Conservation (phyloP, 2,888 invertebrate species). For the Panorpa germanica region DNA sequence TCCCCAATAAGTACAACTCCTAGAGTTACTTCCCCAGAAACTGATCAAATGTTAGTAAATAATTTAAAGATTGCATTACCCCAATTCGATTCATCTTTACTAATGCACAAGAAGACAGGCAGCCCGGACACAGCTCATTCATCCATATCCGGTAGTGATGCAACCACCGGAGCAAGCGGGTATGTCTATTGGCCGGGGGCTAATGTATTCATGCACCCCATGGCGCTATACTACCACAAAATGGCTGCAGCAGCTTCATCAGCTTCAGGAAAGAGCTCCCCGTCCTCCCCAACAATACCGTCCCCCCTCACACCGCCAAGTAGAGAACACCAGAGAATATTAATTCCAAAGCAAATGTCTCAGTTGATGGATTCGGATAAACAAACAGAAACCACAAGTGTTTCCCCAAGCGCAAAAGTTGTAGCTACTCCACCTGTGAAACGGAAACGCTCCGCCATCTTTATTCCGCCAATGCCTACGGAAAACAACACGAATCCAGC, state of each 20-base stretch:
- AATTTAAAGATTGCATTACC: conserved; percentile 27
- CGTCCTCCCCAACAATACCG: conserved; percentile 21
- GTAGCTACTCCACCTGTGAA: conserved; percentile 32
- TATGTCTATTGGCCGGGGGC: conserved; percentile 53
- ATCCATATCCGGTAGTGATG: conserved; percentile 23
- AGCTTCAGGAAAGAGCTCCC: conserved; percentile 7
- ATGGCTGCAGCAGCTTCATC: conserved; percentile 26
- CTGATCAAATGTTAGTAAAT: conserved; percentile 16
- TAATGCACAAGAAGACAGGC: conserved; percentile 23
- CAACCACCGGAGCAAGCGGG: too few relatives aligned
- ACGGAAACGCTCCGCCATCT: conserved; percentile 63
- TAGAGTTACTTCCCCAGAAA: conserved; percentile 15
- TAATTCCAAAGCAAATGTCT: conserved; percentile 29
- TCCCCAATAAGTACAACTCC: conserved; percentile 17
- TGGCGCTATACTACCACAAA: conserved; percentile 60
- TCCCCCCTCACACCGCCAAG: conserved; percentile 21
- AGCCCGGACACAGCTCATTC: conserved; percentile 26
- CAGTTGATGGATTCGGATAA: conserved; percentile 28
- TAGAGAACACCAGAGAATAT: conserved; percentile 25
- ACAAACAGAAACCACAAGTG: too few relatives aligned
- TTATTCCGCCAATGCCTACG: conserved; percentile 63
- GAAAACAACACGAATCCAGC: conserved; percentile 59
- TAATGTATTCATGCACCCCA: conserved; percentile 52
- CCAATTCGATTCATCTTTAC: conserved; percentile 22
- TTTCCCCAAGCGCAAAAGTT: too few relatives aligned